A percentile compares a stretch with the other conserved stretches of the same genome.
Evolutionary conservation across 2,888 invertebrate genomes (phyloP).

Genomic region (Malachius bipustulatus): DNA sequence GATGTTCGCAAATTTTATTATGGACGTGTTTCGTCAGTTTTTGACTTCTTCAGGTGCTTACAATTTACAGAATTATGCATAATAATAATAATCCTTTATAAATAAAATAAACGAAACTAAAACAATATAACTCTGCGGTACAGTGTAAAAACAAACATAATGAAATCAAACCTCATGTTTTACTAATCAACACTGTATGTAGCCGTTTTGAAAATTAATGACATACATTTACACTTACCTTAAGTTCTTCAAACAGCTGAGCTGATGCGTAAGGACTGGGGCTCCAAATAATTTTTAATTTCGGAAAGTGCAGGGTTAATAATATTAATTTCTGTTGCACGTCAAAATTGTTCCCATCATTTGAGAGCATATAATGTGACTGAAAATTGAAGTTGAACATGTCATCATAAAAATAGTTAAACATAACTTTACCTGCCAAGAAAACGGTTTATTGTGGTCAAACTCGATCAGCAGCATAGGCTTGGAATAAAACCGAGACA

Average conservation of each 20-base stretch:
- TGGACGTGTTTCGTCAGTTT: no score
- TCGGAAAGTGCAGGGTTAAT: slow-evolving; percentile 91
- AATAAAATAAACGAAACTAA: no score
- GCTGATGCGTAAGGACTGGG: slow-evolving; percentile 93
- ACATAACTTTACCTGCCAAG: slow-evolving; percentile 54
- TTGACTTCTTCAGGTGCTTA: no score
- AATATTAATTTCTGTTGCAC: slow-evolving; percentile 80
- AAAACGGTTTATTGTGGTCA: slow-evolving; percentile 85
- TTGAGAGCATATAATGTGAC: slow-evolving; percentile 71
- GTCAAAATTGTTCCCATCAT: slow-evolving; percentile 62
- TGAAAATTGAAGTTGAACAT: slow-evolving; percentile 32
- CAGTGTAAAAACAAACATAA: no score
- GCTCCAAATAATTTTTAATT: slow-evolving; percentile 88
- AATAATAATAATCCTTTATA: no score
- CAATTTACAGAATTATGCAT: no score
- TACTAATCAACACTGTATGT: no score
- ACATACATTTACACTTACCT: slow-evolving; percentile 42
- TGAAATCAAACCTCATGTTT: no score
- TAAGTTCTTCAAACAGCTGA: slow-evolving; percentile 89
- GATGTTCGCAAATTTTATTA: no score
- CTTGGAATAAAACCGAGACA: slow-evolving; percentile 78
- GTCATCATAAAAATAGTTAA: neutral
- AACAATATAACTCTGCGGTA: no score
- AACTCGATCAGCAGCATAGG: slow-evolving; percentile 93
- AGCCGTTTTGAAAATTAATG: neutral